These are phyloP conservation scores for Blera fallax DNA, from an alignment of 2,888 invertebrate genomes.

Conservation along the genomic window DNA sequence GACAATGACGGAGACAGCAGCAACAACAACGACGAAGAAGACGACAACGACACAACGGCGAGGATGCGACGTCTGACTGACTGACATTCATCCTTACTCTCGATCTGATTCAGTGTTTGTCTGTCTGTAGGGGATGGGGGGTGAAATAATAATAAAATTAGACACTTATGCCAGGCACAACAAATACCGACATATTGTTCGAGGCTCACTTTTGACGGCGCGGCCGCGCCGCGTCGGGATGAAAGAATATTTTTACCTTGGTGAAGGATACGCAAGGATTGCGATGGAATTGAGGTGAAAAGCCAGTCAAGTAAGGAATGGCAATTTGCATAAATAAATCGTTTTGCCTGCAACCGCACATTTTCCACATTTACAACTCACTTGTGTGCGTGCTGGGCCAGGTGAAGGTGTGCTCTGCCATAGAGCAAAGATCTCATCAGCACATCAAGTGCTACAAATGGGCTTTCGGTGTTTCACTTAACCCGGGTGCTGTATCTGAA, in stretches of 20 bases:
- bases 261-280: neutral
- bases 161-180: conserved; percentile 32
- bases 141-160: conserved; percentile 55
- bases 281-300: neutral
- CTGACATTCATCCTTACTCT: neutral
- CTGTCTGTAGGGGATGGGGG: conserved; percentile 5
- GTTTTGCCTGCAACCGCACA: conserved; percentile 51
- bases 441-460: conserved; percentile 52
- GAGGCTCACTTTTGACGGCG: conserved; percentile 35
- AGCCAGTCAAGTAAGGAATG: conserved; percentile 17
- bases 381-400: conserved; percentile 21
- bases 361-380: conserved; percentile 58
- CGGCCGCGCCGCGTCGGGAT: conserved; percentile 27
- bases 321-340: conserved; percentile 70
- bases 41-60: neutral
- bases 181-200: conserved; percentile 44
- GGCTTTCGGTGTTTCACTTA: conserved; percentile 63
- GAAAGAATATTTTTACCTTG: conserved; percentile 37
- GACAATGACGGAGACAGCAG: too few species aligned
- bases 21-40: neutral
- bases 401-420: conserved; percentile 7
- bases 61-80: conserved; percentile 9
- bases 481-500: conserved; percentile 21
- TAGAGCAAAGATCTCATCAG: conserved; percentile 35
- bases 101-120: neutral